A percentile compares a stretch with the other conserved stretches of the same genome.
These are phyloP conservation scores for Tetropium fuscum DNA, from an alignment of 2,888 invertebrate genomes.

Conservation along the genomic window DNA sequence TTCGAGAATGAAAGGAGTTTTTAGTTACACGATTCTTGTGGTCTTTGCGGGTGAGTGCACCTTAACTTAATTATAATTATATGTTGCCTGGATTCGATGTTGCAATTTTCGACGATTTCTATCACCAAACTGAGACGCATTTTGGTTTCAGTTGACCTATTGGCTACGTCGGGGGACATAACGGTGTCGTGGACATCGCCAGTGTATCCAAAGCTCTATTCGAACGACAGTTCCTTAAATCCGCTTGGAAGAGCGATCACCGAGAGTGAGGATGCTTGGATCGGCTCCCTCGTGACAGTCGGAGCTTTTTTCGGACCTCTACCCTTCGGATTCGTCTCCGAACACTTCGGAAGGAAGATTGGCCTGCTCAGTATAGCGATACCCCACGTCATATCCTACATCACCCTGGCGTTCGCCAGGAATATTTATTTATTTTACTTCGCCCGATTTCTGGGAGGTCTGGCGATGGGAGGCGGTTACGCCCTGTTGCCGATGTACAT, in stretches of 20 bases:
- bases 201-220: conserved; percentile 51
- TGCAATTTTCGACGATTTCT: too few relatives aligned
- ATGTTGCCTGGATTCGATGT: too few relatives aligned
- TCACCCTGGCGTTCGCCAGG: conserved; percentile 45
- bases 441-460: conserved; percentile 69
- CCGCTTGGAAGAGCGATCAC: conserved; percentile 59
- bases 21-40: neutral
- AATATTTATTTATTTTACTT: conserved; percentile 55
- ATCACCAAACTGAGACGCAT: too few relatives aligned
- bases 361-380: conserved; percentile 70
- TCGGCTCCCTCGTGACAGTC: conserved; percentile 66
- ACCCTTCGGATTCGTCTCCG: conserved; percentile 74
- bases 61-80: too few relatives aligned
- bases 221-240: conserved; percentile 53
- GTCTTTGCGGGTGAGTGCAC: conserved; percentile 3
- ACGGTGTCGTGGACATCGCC: conserved; percentile 55
- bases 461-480: conserved; percentile 77
- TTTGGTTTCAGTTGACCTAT: conserved; percentile 45
- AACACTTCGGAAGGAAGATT: conserved; percentile 76
- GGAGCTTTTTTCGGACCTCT: conserved; percentile 74
- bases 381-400: conserved; percentile 48
- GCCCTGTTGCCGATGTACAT: conserved; percentile 86
- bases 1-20: neutral
- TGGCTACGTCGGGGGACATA: conserved; percentile 53
- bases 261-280: conserved; percentile 66